These are phyloP conservation scores for Odontothrips loti DNA, from an alignment of 2,888 invertebrate genomes.

Conservation along the genomic window DNA sequence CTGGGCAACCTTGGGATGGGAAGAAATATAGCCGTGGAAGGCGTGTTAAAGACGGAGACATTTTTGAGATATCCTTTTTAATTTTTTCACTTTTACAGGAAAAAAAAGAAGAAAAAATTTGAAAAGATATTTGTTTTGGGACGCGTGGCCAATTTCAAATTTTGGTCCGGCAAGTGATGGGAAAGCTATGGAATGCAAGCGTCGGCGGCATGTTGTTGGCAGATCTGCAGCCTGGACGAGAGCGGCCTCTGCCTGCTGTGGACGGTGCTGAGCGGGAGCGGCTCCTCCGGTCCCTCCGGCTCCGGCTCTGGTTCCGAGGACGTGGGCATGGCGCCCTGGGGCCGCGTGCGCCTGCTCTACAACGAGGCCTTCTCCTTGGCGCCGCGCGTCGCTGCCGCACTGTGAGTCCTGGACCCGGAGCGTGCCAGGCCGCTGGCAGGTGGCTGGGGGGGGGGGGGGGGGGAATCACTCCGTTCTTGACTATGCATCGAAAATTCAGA, in stretches of 20 bases:
- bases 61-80: no score
- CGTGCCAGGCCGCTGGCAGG: no score
- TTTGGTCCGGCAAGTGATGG: no score
- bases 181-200: no score
- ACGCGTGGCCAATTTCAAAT: background rate
- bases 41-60: slow-evolving; percentile 31
- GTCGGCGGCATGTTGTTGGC: slow-evolving; percentile 35
- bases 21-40: no score
- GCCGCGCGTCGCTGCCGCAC: background rate
- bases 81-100: no score
- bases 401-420: background rate
- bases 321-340: slow-evolving; percentile 35
- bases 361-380: slow-evolving; percentile 30
- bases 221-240: slow-evolving; percentile 49
- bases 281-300: no score
- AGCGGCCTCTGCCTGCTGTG: slow-evolving; percentile 48
- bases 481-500: no score
- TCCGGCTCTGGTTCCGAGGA: slow-evolving; percentile 11
- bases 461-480: no score
- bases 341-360: slow-evolving; percentile 32
- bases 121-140: no score
- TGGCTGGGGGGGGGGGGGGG: no score
- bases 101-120: background rate
- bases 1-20: no score
- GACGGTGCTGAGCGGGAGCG: slow-evolving; percentile 45